Evolutionary conservation across 2,888 invertebrate species (phyloP), one percentile per base, ranked within the genome.

Genomic region (Odontothrips loti): DNA sequence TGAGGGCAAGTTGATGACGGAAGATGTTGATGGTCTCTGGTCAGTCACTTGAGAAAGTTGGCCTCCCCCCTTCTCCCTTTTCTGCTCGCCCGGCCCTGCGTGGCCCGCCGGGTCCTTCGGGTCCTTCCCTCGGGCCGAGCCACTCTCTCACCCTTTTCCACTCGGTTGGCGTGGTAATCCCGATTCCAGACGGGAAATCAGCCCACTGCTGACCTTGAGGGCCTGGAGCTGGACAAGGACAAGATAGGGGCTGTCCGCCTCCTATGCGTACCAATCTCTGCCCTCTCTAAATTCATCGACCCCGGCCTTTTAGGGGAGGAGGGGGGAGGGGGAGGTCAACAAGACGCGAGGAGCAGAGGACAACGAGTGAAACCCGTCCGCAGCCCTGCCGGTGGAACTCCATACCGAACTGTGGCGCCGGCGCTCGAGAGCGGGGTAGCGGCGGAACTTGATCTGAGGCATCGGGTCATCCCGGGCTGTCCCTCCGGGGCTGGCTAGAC

Each of bases 11-110:
- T 51, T 51, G 51, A 51, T 51, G 51, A 51, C 51, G 11, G 51
- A 17, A 51, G 51, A 51, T 17, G 51, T 51, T 51, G 51, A 51
- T 51, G 51, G 51, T 11, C 51, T 6, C 51, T 51, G 51, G 51
- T 51, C 51, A 51, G 51, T 51, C 51, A 51, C 51, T 51, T 51
- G 51, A 51, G 51, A 51, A 51, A 51, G 51, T 51, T 51, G 51
- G 51, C 51, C 17, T 51, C 51, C 17, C 15, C 17, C 51, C 48
- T 9, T 48, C 48, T 15, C 51, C 51, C 51, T 1, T 17, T 51
- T 51, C 51, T 17, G 51, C 51, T 51, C 17, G 3, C 15, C n/a
- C n/a, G n/a, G n/a, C n/a, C n/a, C n/a, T n/a, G n/a, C n/a, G n/a
- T n/a, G n/a, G n/a, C n/a, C n/a, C n/a, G n/a, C n/a, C n/a, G n/a